These are phyloP conservation scores for Gnatocerus cornutus DNA, from an alignment of 2,888 invertebrate species.

Conservation along the genomic window DNA sequence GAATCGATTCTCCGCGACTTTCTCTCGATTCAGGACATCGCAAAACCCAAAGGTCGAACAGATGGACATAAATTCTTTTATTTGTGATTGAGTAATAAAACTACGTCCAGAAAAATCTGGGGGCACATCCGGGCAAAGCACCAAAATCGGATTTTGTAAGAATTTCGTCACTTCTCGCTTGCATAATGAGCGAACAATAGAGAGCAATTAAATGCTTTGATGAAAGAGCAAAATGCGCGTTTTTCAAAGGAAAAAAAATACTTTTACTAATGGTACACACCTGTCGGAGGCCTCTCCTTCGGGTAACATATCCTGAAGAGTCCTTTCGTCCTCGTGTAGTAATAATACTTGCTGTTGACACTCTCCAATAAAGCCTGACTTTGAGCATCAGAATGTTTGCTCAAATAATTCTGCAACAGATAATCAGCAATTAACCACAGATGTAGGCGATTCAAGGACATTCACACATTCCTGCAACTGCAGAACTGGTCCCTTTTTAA, in stretches of 20 bases:
- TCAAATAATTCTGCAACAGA: constrained; percentile 79
- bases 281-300: constrained; percentile 89
- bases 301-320: constrained; percentile 96
- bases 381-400: constrained; percentile 80
- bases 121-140: no score
- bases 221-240: no score
- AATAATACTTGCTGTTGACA: constrained; percentile 90
- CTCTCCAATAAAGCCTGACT: constrained; percentile 83
- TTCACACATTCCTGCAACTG: constrained; percentile 52
- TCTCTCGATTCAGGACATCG: no score
- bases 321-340: constrained; percentile 93
- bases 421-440: constrained; percentile 9
- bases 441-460: constrained; percentile 56
- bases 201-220: no score
- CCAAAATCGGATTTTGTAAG: no score
- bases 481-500: not conserved
- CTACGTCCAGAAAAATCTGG: no score
- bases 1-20: no score
- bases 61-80: no score
- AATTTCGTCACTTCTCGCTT: no score
- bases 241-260: not conserved
- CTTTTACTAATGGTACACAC: constrained; percentile 70
- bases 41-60: no score
- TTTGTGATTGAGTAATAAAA: no score
- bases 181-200: no score